Percentiles rank a stretch among this genome's conserved stretches.
These are phyloP conservation scores for Corythaeola cristata DNA, from an alignment of 2,113 vertebrate species.

Conservation along the genomic window DNA sequence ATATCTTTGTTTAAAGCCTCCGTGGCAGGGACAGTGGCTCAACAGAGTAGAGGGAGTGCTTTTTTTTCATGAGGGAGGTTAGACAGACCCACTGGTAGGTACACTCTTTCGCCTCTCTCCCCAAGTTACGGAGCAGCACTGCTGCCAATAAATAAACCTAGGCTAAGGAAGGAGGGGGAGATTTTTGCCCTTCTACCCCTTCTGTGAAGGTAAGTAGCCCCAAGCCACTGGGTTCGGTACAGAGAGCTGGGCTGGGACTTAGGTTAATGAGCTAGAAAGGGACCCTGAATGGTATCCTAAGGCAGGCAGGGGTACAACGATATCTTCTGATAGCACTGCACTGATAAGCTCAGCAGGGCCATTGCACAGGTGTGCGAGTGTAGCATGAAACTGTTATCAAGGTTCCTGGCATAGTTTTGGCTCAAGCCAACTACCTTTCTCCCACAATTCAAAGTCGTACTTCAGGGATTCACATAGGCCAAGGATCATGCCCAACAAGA, in stretches of 20 bases:
- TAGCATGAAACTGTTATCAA: background rate
- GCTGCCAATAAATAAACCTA: background rate
- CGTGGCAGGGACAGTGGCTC: background rate
- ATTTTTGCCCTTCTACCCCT: background rate
- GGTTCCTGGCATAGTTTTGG: background rate
- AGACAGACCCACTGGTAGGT: background rate
- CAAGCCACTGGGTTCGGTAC: background rate
- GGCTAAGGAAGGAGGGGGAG: background rate
- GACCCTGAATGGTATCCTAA: background rate
- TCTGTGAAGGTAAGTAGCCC: background rate
- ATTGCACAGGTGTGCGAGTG: rapidly evolving
- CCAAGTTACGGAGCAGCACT: background rate
- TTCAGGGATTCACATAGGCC: background rate
- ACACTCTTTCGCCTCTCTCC: background rate
- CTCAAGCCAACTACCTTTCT: background rate
- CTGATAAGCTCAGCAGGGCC: background rate
- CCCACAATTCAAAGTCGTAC: background rate
- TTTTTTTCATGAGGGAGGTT: background rate
- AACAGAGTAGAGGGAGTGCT: background rate
- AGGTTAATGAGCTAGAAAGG: background rate
- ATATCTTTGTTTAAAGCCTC: background rate
- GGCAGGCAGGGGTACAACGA: background rate
- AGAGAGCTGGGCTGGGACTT: background rate
- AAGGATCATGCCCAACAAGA: background rate
- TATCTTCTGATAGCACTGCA: background rate